These are phyloP conservation scores for Habropoda laboriosa DNA, from an alignment of 1,140 invertebrate species.

Conservation along the genomic window DNA sequence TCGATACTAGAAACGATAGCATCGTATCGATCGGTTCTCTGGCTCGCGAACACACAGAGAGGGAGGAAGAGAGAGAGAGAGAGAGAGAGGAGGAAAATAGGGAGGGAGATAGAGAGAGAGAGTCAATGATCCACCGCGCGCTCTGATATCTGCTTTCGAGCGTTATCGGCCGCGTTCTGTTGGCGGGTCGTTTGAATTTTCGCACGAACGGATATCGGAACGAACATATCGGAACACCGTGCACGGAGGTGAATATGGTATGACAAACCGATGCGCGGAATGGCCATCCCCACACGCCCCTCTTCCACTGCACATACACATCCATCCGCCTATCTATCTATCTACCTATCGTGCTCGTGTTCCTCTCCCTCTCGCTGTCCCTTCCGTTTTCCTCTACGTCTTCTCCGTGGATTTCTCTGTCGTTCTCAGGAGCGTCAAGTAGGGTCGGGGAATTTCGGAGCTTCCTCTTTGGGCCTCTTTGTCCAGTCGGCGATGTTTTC, in stretches of 20 bases:
- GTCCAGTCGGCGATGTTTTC: background rate
- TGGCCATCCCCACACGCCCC: background rate
- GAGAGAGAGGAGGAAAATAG: too few relatives aligned
- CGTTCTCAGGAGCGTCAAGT: background rate
- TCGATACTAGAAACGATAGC: slow-evolving; percentile 53
- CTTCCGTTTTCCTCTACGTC: background rate
- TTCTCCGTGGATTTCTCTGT: background rate
- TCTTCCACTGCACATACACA: slow-evolving; percentile 22
- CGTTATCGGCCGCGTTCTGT: slow-evolving; percentile 64
- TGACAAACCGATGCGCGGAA: slow-evolving; percentile 45
- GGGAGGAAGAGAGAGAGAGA: too few relatives aligned
- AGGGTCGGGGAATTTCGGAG: background rate
- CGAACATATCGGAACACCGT: slow-evolving; percentile 44
- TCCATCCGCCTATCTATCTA: slow-evolving; percentile 31
- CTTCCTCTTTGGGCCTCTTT: background rate
- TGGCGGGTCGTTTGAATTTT: slow-evolving; percentile 74
- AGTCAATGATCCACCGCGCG: slow-evolving; percentile 55
- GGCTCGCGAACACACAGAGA: too few relatives aligned
- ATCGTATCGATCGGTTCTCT: slow-evolving; percentile 47
- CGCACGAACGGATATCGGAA: slow-evolving; percentile 72
- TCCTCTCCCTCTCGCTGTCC: background rate
- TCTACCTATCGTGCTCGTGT: background rate
- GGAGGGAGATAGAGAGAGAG: background rate
- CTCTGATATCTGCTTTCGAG: slow-evolving; percentile 59
- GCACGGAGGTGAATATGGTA: slow-evolving; percentile 39